Evolutionary conservation across 2,797 vertebrate species (phyloP), one percentile per base, ranked within the genome.

Genomic region (Sus cebifrons): DNA sequence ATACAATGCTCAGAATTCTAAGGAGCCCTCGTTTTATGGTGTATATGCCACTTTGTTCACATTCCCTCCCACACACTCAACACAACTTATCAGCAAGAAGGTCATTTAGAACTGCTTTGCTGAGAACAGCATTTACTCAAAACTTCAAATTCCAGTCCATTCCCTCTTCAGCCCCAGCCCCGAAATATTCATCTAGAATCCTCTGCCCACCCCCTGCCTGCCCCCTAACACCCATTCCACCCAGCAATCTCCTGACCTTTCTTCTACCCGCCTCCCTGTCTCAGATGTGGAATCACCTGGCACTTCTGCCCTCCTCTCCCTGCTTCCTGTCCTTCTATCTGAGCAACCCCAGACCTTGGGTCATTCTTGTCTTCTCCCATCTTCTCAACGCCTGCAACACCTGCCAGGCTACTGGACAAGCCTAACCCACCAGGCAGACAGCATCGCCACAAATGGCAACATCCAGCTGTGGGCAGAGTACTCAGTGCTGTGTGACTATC

Each of bases 361-460:
- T 60, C 67, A 29, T 18, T 68, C 49, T 71, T 4, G 2, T 67
- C 62, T 60, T 67, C 86, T 79, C 32, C 3, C 4, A 56, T 49
- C 44, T 49, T 49, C 44, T 49, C 6, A 7, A 49, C 44, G 5
- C 44, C 70, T 5, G 2, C 2, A 44, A 25, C 36, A 44, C 68
- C 25, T 54, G 20, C 17, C 68, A 27, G 60, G 65, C 27, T 71
- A 11, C 71, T 16, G 21, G 40, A 49, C 70, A 87, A n/a, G 36
- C 8, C 3, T 40, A 32, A 17, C 12, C 2, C 3, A 1, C 5
- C 9, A 5, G 68, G 18, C 52, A 23, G 52, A 12, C 4, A 32
- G 68, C 3, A 7, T 44, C 16, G 1, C 52, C 11, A 16, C 44
- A 40, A 2, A 71, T 5, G 36, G 20, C 0, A 2, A 13, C 5